Base-by-base conservation (phyloP, 2,113 vertebrate species). In the Spermophilus dauricus region DNA sequence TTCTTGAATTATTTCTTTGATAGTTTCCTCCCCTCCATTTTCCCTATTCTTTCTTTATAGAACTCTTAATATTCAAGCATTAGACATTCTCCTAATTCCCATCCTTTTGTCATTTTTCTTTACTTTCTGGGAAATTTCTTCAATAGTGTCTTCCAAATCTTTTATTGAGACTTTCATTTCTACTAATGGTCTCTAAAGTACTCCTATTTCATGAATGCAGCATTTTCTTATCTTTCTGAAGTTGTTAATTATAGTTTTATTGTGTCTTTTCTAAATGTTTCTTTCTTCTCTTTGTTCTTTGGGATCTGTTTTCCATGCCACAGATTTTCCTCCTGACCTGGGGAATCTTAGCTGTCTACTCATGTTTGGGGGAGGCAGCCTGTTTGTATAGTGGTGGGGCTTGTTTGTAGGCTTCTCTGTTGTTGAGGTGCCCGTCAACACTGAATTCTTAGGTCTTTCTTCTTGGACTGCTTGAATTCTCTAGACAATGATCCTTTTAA, bases 1-100 rank as follows among this genome's bases (percentile, higher is more conserved):
- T 87, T 87, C 90, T 93, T 65, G 7, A 58, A 78, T 87, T 72
- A 84, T 87, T 81, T 96, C 65, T 92, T 89, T 30, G 28, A 39
- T 30, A 32, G 69, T 77, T 86, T 70, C 72, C n/a, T 86, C 16
- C 4, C 56, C 42, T 81, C 9, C 4, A 8, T 89, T 76, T 86
- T 30, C 22, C 8, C 32, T 58, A 14, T 56, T 20, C 20, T 53
- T 75, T 75, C 70, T 63, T 63, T 30, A 34, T 61, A 72, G 42
- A 84, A 65, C n/a, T 34, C 53, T 89, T 56, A 18, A 63, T 89
- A 37, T 69, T 75, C 22, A 58, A n/a, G 34, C 34, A 18, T 86
- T 77, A 85, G 78, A n/a, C 11, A 87, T 88, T 77, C 69, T 88
- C 37, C 20, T 83, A 9, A 48, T 65, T 76, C 32, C 9, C 1